Conservation (phyloP, 2,888 invertebrate species). For the Ormyrus pomaceus region DNA sequence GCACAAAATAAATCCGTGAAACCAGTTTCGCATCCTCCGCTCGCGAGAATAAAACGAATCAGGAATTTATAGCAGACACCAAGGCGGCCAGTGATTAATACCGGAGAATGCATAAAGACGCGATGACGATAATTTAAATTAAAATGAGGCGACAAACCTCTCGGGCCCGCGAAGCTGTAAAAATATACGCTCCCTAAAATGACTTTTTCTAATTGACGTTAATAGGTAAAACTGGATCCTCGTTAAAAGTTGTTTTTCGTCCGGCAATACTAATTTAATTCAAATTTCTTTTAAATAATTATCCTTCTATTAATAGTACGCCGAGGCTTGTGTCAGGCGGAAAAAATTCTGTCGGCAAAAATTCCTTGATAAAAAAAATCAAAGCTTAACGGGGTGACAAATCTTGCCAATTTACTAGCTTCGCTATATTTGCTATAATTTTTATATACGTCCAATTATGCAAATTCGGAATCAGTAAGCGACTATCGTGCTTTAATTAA, state of each 20-base stretch:
- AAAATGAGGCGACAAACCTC: slow-evolving; percentile 47
- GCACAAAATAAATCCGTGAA: slow-evolving; percentile 55
- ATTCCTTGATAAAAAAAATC: neutral
- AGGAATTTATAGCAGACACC: slow-evolving; percentile 53
- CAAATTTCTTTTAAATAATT: slow-evolving; percentile 16
- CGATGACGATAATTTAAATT: slow-evolving; percentile 55
- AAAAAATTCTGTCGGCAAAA: neutral
- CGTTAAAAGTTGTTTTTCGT: slow-evolving; percentile 5
- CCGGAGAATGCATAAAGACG: slow-evolving; percentile 44
- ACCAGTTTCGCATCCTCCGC: slow-evolving; percentile 49
- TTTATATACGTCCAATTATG: neutral
- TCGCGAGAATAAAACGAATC: slow-evolving; percentile 51
- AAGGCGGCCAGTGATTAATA: slow-evolving; percentile 51
- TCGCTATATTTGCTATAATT: neutral
- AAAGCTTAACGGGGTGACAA: neutral
- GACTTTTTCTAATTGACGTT: slow-evolving; percentile 45
- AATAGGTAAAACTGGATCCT: slow-evolving; percentile 32
- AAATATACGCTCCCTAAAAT: slow-evolving; percentile 26
- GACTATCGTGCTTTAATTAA: too few relatives aligned
- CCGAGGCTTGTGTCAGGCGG: neutral
- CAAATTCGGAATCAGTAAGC: too few relatives aligned
- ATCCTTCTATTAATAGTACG: slow-evolving; percentile 6
- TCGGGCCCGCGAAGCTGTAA: slow-evolving; percentile 19
- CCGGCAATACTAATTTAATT: slow-evolving; percentile 18
- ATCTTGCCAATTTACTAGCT: slow-evolving; percentile 1